A percentile compares a stretch with the other conserved stretches of the same genome.
phyloP scores from a whole-genome alignment of 2,888 invertebrate species.

The Agrochola lychnidis region DNA sequence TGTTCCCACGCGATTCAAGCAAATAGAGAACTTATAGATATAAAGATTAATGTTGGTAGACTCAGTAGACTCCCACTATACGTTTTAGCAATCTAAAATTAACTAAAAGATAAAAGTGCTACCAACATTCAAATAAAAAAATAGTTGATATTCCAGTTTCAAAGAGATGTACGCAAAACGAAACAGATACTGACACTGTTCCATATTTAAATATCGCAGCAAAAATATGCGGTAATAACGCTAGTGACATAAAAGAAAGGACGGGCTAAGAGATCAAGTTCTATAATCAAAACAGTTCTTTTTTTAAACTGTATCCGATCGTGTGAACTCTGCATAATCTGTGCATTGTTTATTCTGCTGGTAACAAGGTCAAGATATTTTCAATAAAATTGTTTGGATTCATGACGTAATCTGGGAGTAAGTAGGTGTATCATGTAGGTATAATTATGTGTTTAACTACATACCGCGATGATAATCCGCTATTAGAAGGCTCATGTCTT shows the following conservation, averaged over 20 bases:
- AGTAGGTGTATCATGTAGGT: constrained; percentile 13
- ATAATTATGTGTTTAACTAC: constrained; percentile 24
- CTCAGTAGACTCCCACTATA: no score
- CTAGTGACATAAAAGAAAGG: constrained; percentile 63
- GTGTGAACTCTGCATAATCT: constrained; percentile 49
- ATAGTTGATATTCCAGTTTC: constrained; percentile 8
- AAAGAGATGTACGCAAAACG: constrained; percentile 32
- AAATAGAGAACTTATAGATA: neutral
- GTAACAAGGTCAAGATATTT: constrained; percentile 51
- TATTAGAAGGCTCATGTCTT: constrained; percentile 13
- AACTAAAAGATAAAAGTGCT: neutral
- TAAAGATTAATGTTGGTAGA: constrained; percentile 3
- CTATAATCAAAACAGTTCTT: constrained; percentile 47
- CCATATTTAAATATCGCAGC: constrained; percentile 45
- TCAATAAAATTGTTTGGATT: constrained; percentile 38
- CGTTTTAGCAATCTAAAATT: neutral
- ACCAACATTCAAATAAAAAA: neutral
- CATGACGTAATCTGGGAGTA: constrained; percentile 10
- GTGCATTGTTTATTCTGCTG: constrained; percentile 54
- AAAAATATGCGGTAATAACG: constrained; percentile 54
- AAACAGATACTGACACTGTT: constrained; percentile 30
- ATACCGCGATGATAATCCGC: constrained; percentile 7
- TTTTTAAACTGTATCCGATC: constrained; percentile 46
- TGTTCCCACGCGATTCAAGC: neutral
- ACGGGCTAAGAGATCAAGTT: constrained; percentile 65